Evolutionary conservation across 2,113 vertebrate genomes (phyloP).

Genomic region (Dasyurus viverrinus): DNA sequence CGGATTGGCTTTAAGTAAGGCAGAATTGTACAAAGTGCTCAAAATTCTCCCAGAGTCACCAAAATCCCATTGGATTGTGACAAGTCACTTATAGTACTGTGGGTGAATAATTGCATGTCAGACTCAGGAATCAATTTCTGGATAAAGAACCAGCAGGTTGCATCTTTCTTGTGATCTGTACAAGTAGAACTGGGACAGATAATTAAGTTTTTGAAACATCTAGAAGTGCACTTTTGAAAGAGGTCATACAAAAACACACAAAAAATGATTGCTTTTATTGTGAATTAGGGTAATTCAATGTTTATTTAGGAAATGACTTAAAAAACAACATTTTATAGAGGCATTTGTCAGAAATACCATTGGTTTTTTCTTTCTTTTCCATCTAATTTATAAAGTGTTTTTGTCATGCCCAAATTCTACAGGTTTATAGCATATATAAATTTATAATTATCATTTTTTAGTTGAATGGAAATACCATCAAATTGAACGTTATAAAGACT

Average conservation of each 20-base stretch:
- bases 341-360: slow-evolving; percentile 12
- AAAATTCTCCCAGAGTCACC: not conserved
- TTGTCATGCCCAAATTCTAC: slow-evolving; percentile 17
- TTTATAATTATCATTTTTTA: slow-evolving; percentile 40
- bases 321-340: slow-evolving; percentile 1
- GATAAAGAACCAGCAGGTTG: slow-evolving; percentile 35
- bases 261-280: not conserved
- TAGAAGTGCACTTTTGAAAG: slow-evolving; percentile 10
- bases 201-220: slow-evolving; percentile 44
- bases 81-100: not conserved
- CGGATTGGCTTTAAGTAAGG: not conserved
- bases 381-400: slow-evolving; percentile 34
- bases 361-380: slow-evolving; percentile 8
- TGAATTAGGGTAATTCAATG: not conserved
- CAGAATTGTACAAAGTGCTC: not conserved
- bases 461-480: slow-evolving; percentile 8
- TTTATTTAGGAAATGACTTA: slow-evolving; percentile 37
- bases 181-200: slow-evolving; percentile 5
- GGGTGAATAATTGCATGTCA: not conserved
- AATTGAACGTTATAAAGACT: not conserved
- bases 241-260: not conserved
- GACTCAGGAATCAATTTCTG: slow-evolving; percentile 19
- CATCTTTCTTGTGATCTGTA: slow-evolving; percentile 29
- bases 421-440: slow-evolving; percentile 10
- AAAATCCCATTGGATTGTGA: not conserved